A percentile compares a stretch with the other conserved stretches of the same genome.
phyloP scores from a whole-genome alignment of 2,888 invertebrate genomes.

The Caenorhabditis drosophilae region DNA sequence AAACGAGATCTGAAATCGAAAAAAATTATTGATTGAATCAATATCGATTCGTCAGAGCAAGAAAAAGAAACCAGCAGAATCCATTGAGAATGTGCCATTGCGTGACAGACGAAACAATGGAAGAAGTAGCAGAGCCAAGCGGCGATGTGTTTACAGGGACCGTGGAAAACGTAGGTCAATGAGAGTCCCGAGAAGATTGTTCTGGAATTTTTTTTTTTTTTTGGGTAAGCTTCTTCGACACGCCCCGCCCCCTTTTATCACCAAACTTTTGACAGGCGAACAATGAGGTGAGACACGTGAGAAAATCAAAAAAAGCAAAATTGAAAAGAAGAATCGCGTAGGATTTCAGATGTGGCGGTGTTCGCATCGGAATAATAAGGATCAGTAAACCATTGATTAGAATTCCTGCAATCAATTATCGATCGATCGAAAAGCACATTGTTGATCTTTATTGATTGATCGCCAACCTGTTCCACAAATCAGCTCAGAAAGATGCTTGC shows the following conservation, averaged over 20 bases:
- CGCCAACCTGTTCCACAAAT: conserved; percentile 20
- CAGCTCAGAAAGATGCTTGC: conserved; percentile 13
- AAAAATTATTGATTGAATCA: neutral
- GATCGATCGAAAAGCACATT: neutral
- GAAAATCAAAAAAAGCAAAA: conserved; percentile 41
- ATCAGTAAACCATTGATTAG: conserved; percentile 19
- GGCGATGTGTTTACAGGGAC: conserved; percentile 28
- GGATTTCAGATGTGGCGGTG: conserved; percentile 20
- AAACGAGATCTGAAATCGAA: conserved; percentile 24
- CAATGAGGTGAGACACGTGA: conserved; percentile 25
- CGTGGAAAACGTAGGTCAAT: conserved; percentile 41
- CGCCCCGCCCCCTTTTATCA: neutral
- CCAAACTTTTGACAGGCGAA: conserved; percentile 28
- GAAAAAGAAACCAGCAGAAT: too few species aligned
- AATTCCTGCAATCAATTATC: conserved; percentile 9
- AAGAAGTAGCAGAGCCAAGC: conserved; percentile 38
- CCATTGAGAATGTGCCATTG: conserved; percentile 46
- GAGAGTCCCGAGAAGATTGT: conserved; percentile 40
- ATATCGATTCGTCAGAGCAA: too few species aligned
- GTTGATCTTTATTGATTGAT: neutral
- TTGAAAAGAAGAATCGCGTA: conserved; percentile 40
- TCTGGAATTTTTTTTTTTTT: conserved; percentile 2
- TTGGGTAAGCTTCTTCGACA: neutral
- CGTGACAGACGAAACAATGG: conserved; percentile 42
- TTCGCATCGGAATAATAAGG: conserved; percentile 21